phyloP scores from a whole-genome alignment of 2,888 invertebrate species.

The Aleiodes alternator region DNA sequence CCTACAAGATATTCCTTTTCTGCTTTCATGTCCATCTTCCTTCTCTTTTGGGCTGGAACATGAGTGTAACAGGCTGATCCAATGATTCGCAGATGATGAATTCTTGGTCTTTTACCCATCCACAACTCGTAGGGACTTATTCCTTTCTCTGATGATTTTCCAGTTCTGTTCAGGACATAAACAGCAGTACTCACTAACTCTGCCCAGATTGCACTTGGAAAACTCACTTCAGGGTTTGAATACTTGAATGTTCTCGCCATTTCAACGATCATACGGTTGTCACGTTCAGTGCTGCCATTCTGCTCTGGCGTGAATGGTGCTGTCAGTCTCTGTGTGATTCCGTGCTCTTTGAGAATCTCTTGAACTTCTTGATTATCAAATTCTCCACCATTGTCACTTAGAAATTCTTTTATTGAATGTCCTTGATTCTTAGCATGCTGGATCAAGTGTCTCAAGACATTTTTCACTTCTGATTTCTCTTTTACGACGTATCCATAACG shows the following conservation, averaged over 20 bases:
- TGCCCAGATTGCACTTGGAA: conserved; percentile 59
- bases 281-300: conserved; percentile 56
- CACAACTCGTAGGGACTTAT: conserved; percentile 61
- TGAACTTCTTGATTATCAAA: conserved; percentile 60
- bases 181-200: conserved; percentile 56
- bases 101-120: conserved; percentile 55
- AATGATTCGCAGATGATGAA: conserved; percentile 58
- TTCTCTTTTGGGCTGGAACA: conserved; percentile 56
- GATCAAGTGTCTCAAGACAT: conserved; percentile 55
- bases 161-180: conserved; percentile 59
- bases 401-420: conserved; percentile 61
- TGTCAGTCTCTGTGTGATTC: conserved; percentile 55
- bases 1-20: conserved; percentile 57
- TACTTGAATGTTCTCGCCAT: conserved; percentile 62
- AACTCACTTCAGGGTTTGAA: conserved; percentile 56
- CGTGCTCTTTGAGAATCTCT: conserved; percentile 53
- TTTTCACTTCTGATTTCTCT: conserved; percentile 60
- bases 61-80: conserved; percentile 56
- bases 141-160: conserved; percentile 55
- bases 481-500: conserved; percentile 57
- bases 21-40: conserved; percentile 62
- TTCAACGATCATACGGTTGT: conserved; percentile 60
- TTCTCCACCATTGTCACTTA: conserved; percentile 64
- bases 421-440: conserved; percentile 55
- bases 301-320: conserved; percentile 58